phyloP scores from a whole-genome alignment of 2,888 invertebrate genomes.

The Nesidiocoris tenuis region DNA sequence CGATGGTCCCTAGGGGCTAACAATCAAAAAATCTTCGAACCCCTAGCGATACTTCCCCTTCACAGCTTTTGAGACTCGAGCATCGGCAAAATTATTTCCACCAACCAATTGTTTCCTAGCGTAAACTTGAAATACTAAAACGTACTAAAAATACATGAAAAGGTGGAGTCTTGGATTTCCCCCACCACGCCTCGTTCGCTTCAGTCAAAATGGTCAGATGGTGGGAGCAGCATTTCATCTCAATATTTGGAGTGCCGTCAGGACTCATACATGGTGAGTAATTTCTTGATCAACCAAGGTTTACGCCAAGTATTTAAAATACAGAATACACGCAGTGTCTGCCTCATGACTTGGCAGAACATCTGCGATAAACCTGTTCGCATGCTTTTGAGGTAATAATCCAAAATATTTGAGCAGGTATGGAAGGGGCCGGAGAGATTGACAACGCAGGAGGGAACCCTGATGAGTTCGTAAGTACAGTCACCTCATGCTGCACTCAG shows the following conservation, averaged over 20 bases:
- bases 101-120: too few species aligned
- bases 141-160: too few species aligned
- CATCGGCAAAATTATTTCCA: too few species aligned
- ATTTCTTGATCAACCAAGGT: too few species aligned
- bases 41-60: too few species aligned
- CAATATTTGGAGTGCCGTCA: slow-evolving; percentile 70
- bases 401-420: slow-evolving; percentile 22
- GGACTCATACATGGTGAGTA: slow-evolving; percentile 55
- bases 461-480: slow-evolving; percentile 64
- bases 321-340: too few species aligned
- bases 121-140: too few species aligned
- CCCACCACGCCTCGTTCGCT: slow-evolving; percentile 79
- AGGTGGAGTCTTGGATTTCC: slow-evolving; percentile 73
- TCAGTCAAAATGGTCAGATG: slow-evolving; percentile 80
- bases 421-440: slow-evolving; percentile 41
- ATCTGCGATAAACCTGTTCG: not conserved
- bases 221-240: slow-evolving; percentile 81
- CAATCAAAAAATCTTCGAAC: too few species aligned
- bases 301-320: too few species aligned
- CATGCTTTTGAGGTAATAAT: too few species aligned
- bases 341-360: not conserved
- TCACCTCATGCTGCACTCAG: slow-evolving; percentile 70
- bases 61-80: too few species aligned
- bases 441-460: slow-evolving; percentile 53
- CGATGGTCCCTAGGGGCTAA: too few species aligned